phyloP scores from a whole-genome alignment of 2,888 invertebrate species.

The Eristalis intricaria region DNA sequence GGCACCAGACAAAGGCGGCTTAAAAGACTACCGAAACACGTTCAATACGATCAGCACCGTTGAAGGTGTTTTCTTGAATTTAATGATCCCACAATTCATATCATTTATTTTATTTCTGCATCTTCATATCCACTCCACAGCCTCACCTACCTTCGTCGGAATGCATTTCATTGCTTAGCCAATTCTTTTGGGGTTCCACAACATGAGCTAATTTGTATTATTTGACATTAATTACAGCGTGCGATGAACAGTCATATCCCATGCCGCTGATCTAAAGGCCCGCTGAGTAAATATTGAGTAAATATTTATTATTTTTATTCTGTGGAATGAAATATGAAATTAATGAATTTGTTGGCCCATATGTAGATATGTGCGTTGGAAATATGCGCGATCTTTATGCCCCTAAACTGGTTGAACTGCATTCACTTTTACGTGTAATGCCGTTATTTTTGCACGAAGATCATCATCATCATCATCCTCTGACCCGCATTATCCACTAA shows the following conservation, averaged over 20 bases:
- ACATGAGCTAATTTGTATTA: constrained; percentile 8
- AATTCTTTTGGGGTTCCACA: background rate
- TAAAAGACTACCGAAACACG: background rate
- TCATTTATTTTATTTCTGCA: constrained; percentile 23
- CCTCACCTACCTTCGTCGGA: background rate
- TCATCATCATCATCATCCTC: no score
- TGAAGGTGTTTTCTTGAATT: constrained; percentile 21
- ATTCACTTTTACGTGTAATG: no score
- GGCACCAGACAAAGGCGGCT: background rate
- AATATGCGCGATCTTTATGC: no score
- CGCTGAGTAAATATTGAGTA: constrained; percentile 21
- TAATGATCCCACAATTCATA: constrained; percentile 39
- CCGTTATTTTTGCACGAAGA: no score
- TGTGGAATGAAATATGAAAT: background rate
- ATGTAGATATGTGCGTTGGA: background rate
- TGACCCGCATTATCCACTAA: no score
- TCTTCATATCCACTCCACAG: background rate
- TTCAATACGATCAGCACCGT: background rate
- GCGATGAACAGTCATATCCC: constrained; percentile 8
- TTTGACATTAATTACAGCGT: constrained; percentile 32
- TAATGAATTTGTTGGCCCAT: background rate
- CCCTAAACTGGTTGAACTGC: no score
- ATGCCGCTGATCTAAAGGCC: background rate
- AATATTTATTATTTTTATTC: background rate
- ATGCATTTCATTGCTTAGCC: background rate